A percentile compares a stretch with the other conserved stretches of the same genome.
These are phyloP conservation scores for Siderastrea siderea DNA, from an alignment of 92 coral and sea anemone species.

Conservation along the genomic window DNA sequence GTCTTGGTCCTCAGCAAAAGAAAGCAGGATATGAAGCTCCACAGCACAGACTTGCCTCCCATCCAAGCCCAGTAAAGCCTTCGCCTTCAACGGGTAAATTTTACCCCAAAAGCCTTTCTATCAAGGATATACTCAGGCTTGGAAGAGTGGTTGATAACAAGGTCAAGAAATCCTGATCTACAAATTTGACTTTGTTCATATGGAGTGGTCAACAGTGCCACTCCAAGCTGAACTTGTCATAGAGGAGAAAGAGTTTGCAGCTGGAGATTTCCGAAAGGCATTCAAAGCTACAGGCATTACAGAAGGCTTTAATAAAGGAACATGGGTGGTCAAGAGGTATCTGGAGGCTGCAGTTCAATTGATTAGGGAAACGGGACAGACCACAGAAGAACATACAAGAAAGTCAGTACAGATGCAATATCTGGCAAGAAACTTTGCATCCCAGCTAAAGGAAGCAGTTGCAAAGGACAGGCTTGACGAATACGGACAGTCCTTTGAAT, in stretches of 20 bases:
- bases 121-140: conserved; percentile 57
- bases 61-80: conserved; percentile 55
- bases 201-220: conserved; percentile 77
- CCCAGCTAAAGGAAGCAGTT: conserved; percentile 65
- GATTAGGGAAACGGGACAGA: conserved; percentile 34
- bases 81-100: conserved; percentile 54
- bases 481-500: conserved; percentile 56
- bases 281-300: conserved; percentile 75
- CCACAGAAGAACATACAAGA: conserved; percentile 59
- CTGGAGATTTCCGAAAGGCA: conserved; percentile 77
- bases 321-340: conserved; percentile 74
- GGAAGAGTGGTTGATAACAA: conserved; percentile 61
- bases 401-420: conserved; percentile 72
- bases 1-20: conserved; percentile 35
- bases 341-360: conserved; percentile 40
- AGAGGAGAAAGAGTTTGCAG: conserved; percentile 62
- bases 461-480: conserved; percentile 46
- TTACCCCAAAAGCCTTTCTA: conserved; percentile 49
- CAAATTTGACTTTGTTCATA: conserved; percentile 55
- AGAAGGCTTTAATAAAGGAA: conserved; percentile 65
- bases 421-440: conserved; percentile 75
- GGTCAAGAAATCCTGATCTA: conserved; percentile 54
- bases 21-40: conserved; percentile 50
- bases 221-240: conserved; percentile 56
- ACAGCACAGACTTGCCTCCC: conserved; percentile 53